Percentiles rank a stretch among this genome's conserved stretches.
These are phyloP conservation scores for Leptonema lineaticorne DNA, from an alignment of 1,140 invertebrate genomes.

Conservation along the genomic window DNA sequence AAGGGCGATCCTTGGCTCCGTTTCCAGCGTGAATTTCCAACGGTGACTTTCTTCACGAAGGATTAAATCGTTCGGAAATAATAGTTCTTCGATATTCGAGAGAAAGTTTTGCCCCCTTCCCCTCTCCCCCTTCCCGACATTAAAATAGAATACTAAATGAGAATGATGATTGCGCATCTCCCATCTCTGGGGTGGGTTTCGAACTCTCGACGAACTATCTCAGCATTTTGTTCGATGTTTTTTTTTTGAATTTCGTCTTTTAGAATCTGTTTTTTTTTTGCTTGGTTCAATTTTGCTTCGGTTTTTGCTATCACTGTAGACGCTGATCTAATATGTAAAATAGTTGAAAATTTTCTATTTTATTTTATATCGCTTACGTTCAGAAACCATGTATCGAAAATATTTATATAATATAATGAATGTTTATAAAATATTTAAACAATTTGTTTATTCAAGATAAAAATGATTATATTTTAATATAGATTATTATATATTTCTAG, in stretches of 20 bases:
- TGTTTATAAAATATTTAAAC: too few species aligned
- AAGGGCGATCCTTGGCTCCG: too few species aligned
- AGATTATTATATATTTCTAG: too few species aligned
- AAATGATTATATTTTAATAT: too few species aligned
- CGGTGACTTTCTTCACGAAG: slow-evolving; percentile 20
- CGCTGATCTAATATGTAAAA: neutral
- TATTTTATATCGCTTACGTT: too few species aligned
- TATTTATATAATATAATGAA: too few species aligned
- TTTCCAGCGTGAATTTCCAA: slow-evolving; percentile 12
- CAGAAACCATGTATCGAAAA: too few species aligned
- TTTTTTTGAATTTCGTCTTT: too few species aligned
- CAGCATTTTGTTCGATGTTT: slow-evolving; percentile 11
- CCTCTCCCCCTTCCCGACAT: too few species aligned
- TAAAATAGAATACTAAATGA: slow-evolving; percentile 37
- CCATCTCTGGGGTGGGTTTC: slow-evolving; percentile 21
- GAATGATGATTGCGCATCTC: slow-evolving; percentile 29
- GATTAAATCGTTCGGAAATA: slow-evolving; percentile 39
- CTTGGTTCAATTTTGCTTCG: neutral
- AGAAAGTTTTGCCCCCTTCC: slow-evolving; percentile 32
- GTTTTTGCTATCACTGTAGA: neutral
- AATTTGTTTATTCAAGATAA: too few species aligned
- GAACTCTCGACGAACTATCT: slow-evolving; percentile 22
- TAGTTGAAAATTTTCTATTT: neutral
- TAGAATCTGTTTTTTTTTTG: neutral
- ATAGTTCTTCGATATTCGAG: slow-evolving; percentile 38